Percentiles rank a stretch among this genome's conserved stretches.
These are phyloP conservation scores for Oxyteleia sp. DNA, from an alignment of 2,888 invertebrate species.

Conservation along the genomic window DNA sequence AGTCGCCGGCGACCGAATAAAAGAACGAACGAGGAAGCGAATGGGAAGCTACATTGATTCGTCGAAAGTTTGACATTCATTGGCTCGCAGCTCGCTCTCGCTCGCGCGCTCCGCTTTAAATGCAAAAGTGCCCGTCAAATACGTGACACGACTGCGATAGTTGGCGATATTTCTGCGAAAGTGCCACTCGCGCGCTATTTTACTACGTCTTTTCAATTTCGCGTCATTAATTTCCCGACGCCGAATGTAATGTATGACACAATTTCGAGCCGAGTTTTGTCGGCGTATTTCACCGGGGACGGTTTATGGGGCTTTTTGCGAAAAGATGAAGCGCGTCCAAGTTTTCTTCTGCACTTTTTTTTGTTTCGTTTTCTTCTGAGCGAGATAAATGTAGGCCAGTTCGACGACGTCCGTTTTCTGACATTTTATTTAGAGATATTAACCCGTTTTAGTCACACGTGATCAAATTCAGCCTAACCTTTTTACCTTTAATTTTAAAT, in stretches of 20 bases:
- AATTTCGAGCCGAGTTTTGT: constrained; percentile 33
- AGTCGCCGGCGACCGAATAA: constrained; percentile 39
- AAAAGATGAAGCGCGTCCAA: not conserved
- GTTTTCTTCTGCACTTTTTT: too few species aligned
- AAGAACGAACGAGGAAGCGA: constrained; percentile 44
- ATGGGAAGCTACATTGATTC: constrained; percentile 66
- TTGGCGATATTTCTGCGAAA: constrained; percentile 59
- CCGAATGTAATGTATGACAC: constrained; percentile 51
- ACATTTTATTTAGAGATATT: too few species aligned
- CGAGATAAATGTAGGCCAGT: too few species aligned
- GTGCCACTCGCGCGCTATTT: constrained; percentile 62
- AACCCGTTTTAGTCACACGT: too few species aligned
- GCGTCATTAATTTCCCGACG: constrained; percentile 62
- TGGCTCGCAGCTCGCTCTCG: constrained; percentile 50
- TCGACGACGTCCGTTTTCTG: too few species aligned
- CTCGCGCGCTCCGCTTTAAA: constrained; percentile 58
- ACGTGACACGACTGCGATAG: constrained; percentile 67
- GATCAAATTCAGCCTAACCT: too few species aligned
- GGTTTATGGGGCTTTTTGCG: not conserved
- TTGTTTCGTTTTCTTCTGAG: too few species aligned
- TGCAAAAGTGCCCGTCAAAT: constrained; percentile 70
- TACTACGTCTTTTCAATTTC: constrained; percentile 61
- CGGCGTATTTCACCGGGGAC: constrained; percentile 13
- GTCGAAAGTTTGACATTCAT: constrained; percentile 73
- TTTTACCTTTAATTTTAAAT: too few species aligned